Base-by-base conservation (phyloP, 2,113 vertebrate species). In the Otus sunia region DNA sequence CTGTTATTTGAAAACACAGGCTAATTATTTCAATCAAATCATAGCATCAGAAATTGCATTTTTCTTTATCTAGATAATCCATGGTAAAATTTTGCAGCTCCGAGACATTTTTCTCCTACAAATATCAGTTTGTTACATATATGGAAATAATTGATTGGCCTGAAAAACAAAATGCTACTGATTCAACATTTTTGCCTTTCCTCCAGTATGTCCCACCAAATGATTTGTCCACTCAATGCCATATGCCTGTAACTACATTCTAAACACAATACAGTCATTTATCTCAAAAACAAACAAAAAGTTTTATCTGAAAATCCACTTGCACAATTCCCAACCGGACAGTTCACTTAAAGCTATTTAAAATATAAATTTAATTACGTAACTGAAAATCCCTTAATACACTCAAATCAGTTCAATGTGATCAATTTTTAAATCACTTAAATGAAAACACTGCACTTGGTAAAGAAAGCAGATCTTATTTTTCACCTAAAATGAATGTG, bases 321-420 rank as follows among this genome's bases (percentile, higher is more conserved):
- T 77, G 25, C 47, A 85, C 6, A 8, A 49, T 75, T 92, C 71
- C 52, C 49, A 89, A 34, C 12, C 37, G 30, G 34, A 78, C n/a
- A 81, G 21, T 34, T 87, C 27, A 13, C 17, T 60, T 74, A 49
- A 87, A 92, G 22, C 32, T 87, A 64, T 64, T 91, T 89, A 85
- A 87, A 95, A 81, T 79, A 94, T 18, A 76, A 75, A 78, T 92
- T 94, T 88, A 88, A 93, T 90, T 56, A 92, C 25, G 7, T 19
- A 88, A 80, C 49, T 86, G 64, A 39, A 96, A 88, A 94, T 79
- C 67, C 20, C 25, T 77, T 86, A 82, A 94, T 29, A 56, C 39
- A 89, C 52, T 91, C 79, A 30, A 73, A 92, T 49, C 58, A 72
- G 66, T 75, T 69, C 34, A 75, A 47, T 39, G 23, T 73, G 58